phyloP scores from a whole-genome alignment of 2,888 invertebrate species.

The Nowickia ferox region DNA sequence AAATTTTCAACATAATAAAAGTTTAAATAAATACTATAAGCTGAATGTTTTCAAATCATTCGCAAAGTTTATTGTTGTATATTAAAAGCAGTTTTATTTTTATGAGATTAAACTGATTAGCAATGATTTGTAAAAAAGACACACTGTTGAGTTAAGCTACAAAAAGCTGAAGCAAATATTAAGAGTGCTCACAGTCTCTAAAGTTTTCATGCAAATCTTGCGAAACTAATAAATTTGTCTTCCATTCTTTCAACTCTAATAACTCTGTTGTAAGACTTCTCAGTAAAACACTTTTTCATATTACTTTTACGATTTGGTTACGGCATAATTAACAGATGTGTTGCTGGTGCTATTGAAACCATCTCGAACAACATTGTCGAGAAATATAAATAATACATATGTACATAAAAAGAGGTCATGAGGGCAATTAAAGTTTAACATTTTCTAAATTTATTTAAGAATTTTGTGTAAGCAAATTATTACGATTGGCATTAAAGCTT shows the following conservation, averaged over 20 bases:
- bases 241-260: not conserved
- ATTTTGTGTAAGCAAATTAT: constrained; percentile 34
- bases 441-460: constrained; percentile 30
- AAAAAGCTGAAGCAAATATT: constrained; percentile 6
- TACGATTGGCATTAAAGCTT: constrained; percentile 17
- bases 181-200: not conserved
- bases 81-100: constrained; percentile 3
- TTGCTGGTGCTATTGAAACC: not conserved
- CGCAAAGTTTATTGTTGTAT: constrained; percentile 21
- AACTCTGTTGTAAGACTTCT: not conserved
- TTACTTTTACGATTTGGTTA: not conserved
- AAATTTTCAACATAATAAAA: constrained; percentile 18
- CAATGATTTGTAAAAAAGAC: not conserved
- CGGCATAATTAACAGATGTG: constrained; percentile 15
- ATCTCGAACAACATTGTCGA: not conserved
- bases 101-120: constrained; percentile 21
- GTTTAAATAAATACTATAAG: constrained; percentile 1
- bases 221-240: not conserved
- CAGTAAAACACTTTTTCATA: not conserved
- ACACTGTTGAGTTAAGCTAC: not conserved
- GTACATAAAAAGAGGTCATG: constrained; percentile 44
- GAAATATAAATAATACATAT: too few relatives aligned
- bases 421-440: constrained; percentile 39
- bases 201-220: not conserved
- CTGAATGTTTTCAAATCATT: constrained; percentile 3